phyloP scores from a whole-genome alignment of 2,113 vertebrate species.

The Aegotheles bennettii region DNA sequence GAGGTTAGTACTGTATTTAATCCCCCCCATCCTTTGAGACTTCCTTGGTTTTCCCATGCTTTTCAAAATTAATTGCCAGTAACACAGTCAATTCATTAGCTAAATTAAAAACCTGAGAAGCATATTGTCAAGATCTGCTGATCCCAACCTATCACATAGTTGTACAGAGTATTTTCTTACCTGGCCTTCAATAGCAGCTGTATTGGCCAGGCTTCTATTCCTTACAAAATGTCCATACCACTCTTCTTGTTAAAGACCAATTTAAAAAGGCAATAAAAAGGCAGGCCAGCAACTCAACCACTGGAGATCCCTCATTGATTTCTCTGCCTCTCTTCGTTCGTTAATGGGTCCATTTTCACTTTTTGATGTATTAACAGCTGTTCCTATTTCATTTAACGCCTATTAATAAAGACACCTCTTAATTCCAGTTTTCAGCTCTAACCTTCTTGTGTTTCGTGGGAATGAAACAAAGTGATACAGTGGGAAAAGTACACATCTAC shows the following conservation, averaged over 20 bases:
- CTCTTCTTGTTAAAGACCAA: slow-evolving; percentile 41
- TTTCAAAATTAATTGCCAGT: slow-evolving; percentile 34
- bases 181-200: slow-evolving; percentile 1
- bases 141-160: background rate
- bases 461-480: background rate
- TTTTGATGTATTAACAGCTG: slow-evolving; percentile 6
- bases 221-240: slow-evolving; percentile 10
- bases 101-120: slow-evolving; percentile 30
- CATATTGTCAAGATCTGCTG: slow-evolving; percentile 22
- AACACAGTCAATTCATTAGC: slow-evolving; percentile 50
- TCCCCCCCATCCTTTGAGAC: slow-evolving; percentile 7
- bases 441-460: background rate
- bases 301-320: slow-evolving; percentile 44
- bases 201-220: background rate
- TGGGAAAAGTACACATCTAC: background rate
- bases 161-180: slow-evolving; percentile 27
- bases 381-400: slow-evolving; percentile 21
- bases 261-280: slow-evolving; percentile 41
- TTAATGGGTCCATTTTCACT: slow-evolving; percentile 37
- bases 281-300: background rate
- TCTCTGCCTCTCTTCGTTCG: slow-evolving; percentile 18
- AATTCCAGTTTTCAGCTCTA: background rate
- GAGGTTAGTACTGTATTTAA: background rate
- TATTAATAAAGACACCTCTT: background rate
- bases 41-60: slow-evolving; percentile 38